A percentile compares a stretch with the other conserved stretches of the same genome.
These are phyloP conservation scores for Temnothorax ravouxi DNA, from an alignment of 2,888 invertebrate species.

Conservation along the genomic window DNA sequence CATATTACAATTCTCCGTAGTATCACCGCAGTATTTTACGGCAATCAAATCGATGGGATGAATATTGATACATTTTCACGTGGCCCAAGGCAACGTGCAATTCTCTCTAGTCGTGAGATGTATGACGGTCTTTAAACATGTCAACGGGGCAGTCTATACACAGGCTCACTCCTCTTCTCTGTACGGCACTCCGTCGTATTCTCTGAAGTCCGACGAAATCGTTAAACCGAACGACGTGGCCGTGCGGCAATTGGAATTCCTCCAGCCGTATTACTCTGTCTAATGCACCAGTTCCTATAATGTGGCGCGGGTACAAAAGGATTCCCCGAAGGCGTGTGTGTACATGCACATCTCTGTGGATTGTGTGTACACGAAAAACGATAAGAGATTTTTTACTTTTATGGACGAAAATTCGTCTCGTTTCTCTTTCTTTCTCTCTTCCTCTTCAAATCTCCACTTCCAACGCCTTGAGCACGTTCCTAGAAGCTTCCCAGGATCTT, in stretches of 20 bases:
- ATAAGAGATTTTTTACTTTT: conserved; percentile 66
- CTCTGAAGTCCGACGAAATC: conserved; percentile 70
- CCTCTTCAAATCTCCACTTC: conserved; percentile 11
- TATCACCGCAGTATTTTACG: conserved; percentile 18
- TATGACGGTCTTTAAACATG: conserved; percentile 47
- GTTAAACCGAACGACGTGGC: conserved; percentile 76
- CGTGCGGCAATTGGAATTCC: conserved; percentile 76
- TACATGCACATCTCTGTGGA: conserved; percentile 36
- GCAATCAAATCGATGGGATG: conserved; percentile 24
- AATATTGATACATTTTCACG: conserved; percentile 47
- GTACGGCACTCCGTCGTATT: conserved; percentile 43
- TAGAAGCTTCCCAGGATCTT: conserved; percentile 55
- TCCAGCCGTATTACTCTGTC: conserved; percentile 74
- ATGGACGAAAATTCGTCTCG: conserved; percentile 71
- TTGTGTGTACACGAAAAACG: conserved; percentile 53
- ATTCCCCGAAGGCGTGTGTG: conserved; percentile 49
- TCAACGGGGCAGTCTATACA: conserved; percentile 43
- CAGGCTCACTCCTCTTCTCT: conserved; percentile 35
- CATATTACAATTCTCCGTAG: background rate
- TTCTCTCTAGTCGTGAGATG: conserved; percentile 38
- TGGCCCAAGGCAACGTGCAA: conserved; percentile 41
- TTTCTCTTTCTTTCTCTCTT: background rate
- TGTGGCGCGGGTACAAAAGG: conserved; percentile 65
- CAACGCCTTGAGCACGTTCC: conserved; percentile 51
- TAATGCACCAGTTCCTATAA: conserved; percentile 70